Percentiles rank a stretch among this genome's conserved stretches.
These are phyloP conservation scores for Phacellophora camtschatica DNA, from an alignment of 30 jellyfish, hydroid and myxozoan species.

Conservation along the genomic window DNA sequence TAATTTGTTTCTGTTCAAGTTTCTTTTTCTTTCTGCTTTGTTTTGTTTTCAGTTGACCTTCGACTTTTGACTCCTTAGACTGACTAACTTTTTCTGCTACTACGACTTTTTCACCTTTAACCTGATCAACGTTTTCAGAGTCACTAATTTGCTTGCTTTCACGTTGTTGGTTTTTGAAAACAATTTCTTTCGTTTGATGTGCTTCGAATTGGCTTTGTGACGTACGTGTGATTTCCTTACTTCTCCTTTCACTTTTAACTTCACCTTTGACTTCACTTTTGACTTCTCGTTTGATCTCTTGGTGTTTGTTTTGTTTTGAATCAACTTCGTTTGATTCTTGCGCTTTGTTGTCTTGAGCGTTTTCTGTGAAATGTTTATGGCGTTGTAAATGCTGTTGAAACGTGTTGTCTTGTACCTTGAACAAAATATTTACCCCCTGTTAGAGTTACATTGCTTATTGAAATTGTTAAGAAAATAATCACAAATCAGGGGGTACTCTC, in stretches of 20 bases:
- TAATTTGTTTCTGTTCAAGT: background rate
- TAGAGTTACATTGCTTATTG: too few relatives aligned
- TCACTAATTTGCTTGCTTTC: too few relatives aligned
- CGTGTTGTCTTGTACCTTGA: background rate
- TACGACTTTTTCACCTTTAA: too few relatives aligned
- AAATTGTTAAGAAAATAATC: too few relatives aligned
- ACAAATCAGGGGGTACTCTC: too few relatives aligned
- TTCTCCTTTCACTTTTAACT: background rate
- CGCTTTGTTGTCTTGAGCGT: conserved; percentile 1
- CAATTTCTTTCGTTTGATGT: too few relatives aligned
- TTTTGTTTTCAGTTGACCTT: conserved; percentile 18
- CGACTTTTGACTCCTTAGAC: too few relatives aligned
- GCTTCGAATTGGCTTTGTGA: background rate
- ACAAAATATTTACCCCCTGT: too few relatives aligned
- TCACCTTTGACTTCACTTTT: background rate
- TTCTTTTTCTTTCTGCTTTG: background rate
- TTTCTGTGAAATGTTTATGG: conserved; percentile 40
- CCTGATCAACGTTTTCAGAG: too few relatives aligned
- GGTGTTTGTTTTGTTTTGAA: background rate
- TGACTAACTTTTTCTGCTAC: too few relatives aligned
- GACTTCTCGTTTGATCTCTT: background rate
- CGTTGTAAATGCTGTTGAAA: conserved; percentile 25
- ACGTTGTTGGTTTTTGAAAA: too few relatives aligned
- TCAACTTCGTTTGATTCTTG: background rate
- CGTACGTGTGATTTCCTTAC: background rate